A percentile compares a stretch with the other conserved stretches of the same genome.
Evolutionary conservation across 2,113 vertebrate species (phyloP).

Genomic region (Coryphaenoides rupestris): DNA sequence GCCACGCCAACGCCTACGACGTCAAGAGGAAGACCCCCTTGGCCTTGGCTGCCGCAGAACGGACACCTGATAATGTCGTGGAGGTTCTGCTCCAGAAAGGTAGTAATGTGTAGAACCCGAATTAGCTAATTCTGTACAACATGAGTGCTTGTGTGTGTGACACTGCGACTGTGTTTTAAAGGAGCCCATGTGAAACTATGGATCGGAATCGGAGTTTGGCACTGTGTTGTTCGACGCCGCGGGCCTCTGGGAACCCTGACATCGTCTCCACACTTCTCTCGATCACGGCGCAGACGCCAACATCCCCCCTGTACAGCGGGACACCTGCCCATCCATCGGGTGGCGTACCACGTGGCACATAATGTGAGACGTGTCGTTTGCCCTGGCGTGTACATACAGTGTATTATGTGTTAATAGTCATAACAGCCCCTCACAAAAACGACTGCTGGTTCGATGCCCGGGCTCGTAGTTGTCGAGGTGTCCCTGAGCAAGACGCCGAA

Average conservation of each 20-base stretch:
- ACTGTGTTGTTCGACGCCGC: slow-evolving; percentile 89
- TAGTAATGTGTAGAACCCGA: slow-evolving; percentile 28
- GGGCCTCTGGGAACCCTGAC: slow-evolving; percentile 87
- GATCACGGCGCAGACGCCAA: slow-evolving; percentile 91
- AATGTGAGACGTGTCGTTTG: slow-evolving; percentile 73
- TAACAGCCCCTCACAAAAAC: neutral
- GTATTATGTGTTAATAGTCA: neutral
- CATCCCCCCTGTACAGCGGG: slow-evolving; percentile 82
- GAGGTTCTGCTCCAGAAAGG: slow-evolving; percentile 85
- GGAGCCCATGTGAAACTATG: slow-evolving; percentile 81
- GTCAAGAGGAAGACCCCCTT: slow-evolving; percentile 85
- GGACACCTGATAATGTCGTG: slow-evolving; percentile 85
- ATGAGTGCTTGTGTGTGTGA: neutral
- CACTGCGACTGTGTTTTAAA: slow-evolving; percentile 38
- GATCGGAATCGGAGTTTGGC: slow-evolving; percentile 77
- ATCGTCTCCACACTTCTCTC: slow-evolving; percentile 79
- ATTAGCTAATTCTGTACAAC: neutral
- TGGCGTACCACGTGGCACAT: slow-evolving; percentile 89
- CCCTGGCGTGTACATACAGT: neutral
- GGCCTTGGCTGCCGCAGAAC: slow-evolving; percentile 84
- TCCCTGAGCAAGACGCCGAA: too few relatives aligned
- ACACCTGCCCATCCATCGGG: slow-evolving; percentile 90
- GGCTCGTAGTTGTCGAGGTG: too few relatives aligned
- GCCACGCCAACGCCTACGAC: slow-evolving; percentile 82
- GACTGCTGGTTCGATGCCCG: too few relatives aligned